Evolutionary conservation across 2,888 invertebrate genomes (phyloP).

Genomic region (Encarsia formosa): DNA sequence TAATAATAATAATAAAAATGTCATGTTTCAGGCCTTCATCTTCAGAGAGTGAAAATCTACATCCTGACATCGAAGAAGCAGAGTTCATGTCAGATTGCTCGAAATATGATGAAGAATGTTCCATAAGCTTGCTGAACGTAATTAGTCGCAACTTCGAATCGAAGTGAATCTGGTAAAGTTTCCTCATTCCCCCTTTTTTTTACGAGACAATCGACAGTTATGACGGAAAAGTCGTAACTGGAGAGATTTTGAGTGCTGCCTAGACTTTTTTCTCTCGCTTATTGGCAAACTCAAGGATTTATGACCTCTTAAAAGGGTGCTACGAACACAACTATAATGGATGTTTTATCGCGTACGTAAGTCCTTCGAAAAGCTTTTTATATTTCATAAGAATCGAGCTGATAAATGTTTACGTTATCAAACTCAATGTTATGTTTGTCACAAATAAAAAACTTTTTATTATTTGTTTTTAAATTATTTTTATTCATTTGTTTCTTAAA

Average conservation of each 20-base stretch:
- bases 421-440: too few species aligned
- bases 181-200: background rate
- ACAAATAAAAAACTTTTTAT: too few species aligned
- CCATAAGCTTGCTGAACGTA: conserved; percentile 55
- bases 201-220: too few species aligned
- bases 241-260: too few species aligned
- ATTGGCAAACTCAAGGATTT: conserved; percentile 17
- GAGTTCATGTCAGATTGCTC: conserved; percentile 55
- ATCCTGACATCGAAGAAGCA: conserved; percentile 54
- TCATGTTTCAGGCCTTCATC: conserved; percentile 59
- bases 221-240: too few species aligned
- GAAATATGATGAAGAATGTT: conserved; percentile 52
- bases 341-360: conserved; percentile 15
- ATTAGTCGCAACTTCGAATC: conserved; percentile 40
- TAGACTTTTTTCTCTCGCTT: conserved; percentile 10
- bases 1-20: too few species aligned
- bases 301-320: conserved; percentile 8
- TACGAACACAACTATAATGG: conserved; percentile 4
- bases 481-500: background rate
- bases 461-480: too few species aligned
- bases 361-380: conserved; percentile 4
- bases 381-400: conserved; percentile 12
- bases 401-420: conserved; percentile 4
- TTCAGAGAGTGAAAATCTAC: conserved; percentile 56
- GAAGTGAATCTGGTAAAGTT: background rate